Evolutionary conservation across 1,140 invertebrate species (phyloP).

Genomic region (Nasonia vitripennis): DNA sequence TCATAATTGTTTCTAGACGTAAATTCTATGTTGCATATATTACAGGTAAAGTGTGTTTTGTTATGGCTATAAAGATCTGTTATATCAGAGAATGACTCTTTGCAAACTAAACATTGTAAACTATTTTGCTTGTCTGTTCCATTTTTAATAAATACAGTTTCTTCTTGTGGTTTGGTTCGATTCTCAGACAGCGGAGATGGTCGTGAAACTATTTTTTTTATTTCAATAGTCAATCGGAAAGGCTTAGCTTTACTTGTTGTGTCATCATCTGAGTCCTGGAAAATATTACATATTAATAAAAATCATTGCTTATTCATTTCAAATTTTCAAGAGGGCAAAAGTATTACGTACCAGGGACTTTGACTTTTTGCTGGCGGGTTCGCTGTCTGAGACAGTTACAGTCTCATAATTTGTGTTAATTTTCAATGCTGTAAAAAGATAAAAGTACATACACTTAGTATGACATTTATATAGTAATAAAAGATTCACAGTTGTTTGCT

Average conservation of each 20-base stretch:
- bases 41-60: constrained; percentile 61
- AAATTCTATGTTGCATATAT: constrained; percentile 60
- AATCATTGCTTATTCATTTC: no score
- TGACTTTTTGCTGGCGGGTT: no score
- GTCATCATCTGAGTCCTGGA: neutral
- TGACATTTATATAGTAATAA: constrained; percentile 12
- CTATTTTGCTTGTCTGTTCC: constrained; percentile 45
- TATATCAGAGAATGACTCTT: constrained; percentile 46
- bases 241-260: constrained; percentile 24
- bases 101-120: constrained; percentile 57
- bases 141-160: constrained; percentile 13
- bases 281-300: neutral
- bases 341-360: no score
- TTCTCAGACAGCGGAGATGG: constrained; percentile 61
- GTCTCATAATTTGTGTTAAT: neutral
- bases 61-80: constrained; percentile 54
- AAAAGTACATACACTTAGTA: neutral
- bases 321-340: no score
- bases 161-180: constrained; percentile 18
- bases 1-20: constrained; percentile 52
- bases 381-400: no score
- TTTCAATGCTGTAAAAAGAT: constrained; percentile 21
- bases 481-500: constrained; percentile 3
- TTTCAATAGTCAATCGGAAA: constrained; percentile 67
- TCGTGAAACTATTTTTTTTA: constrained; percentile 65